Evolutionary conservation across 2,797 vertebrate genomes (phyloP).

Genomic region (Diceros bicornis): DNA sequence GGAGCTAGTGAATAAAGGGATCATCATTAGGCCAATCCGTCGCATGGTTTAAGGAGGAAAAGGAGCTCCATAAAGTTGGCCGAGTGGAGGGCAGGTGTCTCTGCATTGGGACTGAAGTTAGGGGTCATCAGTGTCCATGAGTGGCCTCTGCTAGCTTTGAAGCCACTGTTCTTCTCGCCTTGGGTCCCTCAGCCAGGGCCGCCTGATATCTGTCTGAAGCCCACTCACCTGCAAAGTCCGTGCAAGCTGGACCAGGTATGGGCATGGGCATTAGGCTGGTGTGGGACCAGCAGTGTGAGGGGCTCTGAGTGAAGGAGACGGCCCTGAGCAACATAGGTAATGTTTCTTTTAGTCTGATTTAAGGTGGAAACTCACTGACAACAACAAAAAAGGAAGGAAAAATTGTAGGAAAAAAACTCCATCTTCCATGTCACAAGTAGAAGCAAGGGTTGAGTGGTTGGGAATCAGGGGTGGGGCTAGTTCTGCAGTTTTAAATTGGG

Average conservation of each 20-base stretch:
- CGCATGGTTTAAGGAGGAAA: neutral
- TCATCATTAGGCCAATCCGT: neutral
- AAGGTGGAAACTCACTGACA: neutral
- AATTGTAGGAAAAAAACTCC: neutral
- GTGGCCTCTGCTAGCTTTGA: neutral
- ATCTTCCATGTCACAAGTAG: neutral
- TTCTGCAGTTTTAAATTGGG: neutral
- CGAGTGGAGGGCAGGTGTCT: neutral
- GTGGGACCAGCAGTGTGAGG: accelerated
- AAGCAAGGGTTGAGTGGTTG: neutral
- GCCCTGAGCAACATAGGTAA: neutral
- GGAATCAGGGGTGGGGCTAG: neutral
- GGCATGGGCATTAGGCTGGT: neutral
- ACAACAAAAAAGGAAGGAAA: neutral
- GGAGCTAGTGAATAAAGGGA: neutral
- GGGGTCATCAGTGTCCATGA: neutral
- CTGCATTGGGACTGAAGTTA: neutral
- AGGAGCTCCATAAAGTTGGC: neutral
- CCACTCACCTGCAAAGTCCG: accelerated
- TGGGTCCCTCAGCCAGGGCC: neutral
- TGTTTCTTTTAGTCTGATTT: neutral
- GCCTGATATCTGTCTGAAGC: neutral
- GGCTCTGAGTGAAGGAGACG: accelerated
- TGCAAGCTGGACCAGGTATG: neutral
- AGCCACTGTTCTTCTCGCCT: neutral